These are phyloP conservation scores for Cryptotermes secundus DNA, from an alignment of 1,140 invertebrate species.

Conservation along the genomic window DNA sequence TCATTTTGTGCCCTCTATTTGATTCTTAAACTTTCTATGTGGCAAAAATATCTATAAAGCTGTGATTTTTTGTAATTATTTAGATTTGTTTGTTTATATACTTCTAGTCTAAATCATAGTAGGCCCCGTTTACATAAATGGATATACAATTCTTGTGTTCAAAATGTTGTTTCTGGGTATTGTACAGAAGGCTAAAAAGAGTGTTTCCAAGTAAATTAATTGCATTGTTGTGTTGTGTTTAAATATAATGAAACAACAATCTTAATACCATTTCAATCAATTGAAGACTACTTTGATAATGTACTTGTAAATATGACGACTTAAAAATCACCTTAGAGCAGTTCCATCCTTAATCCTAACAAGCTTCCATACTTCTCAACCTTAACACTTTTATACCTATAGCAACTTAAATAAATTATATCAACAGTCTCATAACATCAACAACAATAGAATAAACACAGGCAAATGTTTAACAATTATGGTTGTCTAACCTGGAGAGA, in stretches of 20 bases:
- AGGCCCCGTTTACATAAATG: not conserved
- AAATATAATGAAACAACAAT: not conserved
- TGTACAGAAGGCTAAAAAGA: not conserved
- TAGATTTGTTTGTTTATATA: not conserved
- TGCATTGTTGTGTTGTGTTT: not conserved
- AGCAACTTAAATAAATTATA: slow-evolving; percentile 11
- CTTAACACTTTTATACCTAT: not conserved
- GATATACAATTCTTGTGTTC: not conserved
- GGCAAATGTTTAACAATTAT: slow-evolving; percentile 4
- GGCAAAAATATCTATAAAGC: slow-evolving; percentile 30
- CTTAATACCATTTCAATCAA: not conserved
- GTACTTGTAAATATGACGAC: not conserved
- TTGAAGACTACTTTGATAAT: not conserved
- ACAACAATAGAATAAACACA: slow-evolving; percentile 13
- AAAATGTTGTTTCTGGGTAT: not conserved
- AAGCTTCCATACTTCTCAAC: not conserved
- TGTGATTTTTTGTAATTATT: slow-evolving; percentile 24
- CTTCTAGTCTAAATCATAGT: slow-evolving; percentile 22
- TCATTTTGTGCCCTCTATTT: slow-evolving; percentile 30
- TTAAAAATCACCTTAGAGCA: not conserved
- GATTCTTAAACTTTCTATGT: slow-evolving; percentile 25
- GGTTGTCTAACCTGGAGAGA: not conserved
- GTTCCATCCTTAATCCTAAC: not conserved
- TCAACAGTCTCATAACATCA: not conserved
- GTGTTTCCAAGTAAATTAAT: not conserved